These are phyloP conservation scores for Tonatia bakeri DNA, from an alignment of 2,113 vertebrate species.

Conservation along the genomic window DNA sequence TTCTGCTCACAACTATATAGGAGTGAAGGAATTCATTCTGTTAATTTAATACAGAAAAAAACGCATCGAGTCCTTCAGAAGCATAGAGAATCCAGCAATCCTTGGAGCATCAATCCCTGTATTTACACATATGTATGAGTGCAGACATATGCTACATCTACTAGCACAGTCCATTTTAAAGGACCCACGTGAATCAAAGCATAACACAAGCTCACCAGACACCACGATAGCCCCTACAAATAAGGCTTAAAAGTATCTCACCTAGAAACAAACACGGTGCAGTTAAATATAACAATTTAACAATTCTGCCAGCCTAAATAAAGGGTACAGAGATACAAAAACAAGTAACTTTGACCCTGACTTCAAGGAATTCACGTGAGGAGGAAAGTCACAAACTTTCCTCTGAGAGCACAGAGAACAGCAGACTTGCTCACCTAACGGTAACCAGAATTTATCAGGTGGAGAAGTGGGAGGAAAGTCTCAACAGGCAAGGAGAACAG, in stretches of 20 bases:
- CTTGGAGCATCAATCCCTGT: not conserved
- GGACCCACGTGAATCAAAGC: not conserved
- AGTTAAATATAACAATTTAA: slow-evolving; percentile 27
- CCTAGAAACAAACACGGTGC: not conserved
- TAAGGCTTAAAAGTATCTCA: not conserved
- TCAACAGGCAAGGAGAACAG: not conserved
- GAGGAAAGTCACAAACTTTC: not conserved
- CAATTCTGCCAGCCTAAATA: slow-evolving; percentile 19
- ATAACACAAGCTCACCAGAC: not conserved
- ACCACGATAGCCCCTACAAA: not conserved
- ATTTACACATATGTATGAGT: not conserved
- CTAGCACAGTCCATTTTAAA: not conserved
- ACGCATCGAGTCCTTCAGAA: slow-evolving; percentile 24
- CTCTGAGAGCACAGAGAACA: slow-evolving; percentile 15
- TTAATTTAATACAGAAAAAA: slow-evolving; percentile 14
- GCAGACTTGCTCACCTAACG: not conserved
- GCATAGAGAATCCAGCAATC: not conserved
- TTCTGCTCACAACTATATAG: slow-evolving; percentile 15
- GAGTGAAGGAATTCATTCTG: not conserved
- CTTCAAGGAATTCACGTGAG: slow-evolving; percentile 12
- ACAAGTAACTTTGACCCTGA: not conserved
- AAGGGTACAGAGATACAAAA: slow-evolving; percentile 39
- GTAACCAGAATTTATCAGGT: not conserved
- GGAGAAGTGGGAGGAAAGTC: not conserved
- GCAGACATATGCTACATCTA: not conserved